Conservation (phyloP, 1,140 invertebrate genomes). For the Pogonus chalceus region DNA sequence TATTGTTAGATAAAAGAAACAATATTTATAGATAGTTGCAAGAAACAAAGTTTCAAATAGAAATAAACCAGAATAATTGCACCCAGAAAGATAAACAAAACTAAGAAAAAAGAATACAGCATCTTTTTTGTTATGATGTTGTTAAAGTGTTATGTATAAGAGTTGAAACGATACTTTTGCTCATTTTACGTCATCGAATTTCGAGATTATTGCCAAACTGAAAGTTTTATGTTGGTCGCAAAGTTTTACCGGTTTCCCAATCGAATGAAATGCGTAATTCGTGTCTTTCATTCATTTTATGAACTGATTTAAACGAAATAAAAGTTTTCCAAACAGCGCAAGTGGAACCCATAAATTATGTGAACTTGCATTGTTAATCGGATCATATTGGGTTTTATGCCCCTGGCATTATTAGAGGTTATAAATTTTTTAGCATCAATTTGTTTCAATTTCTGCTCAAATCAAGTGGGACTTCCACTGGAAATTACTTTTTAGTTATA, state of each 20-base stretch:
- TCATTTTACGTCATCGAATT: no score
- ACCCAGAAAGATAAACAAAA: no score
- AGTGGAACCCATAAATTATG: neutral
- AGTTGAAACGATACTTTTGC: no score
- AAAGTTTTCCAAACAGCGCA: neutral
- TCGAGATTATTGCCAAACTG: neutral
- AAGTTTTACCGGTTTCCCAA: neutral
- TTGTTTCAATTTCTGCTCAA: neutral
- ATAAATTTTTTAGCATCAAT: neutral
- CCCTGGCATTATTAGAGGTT: neutral
- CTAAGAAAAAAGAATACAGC: no score
- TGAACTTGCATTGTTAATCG: conserved; percentile 9
- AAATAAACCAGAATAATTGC: no score
- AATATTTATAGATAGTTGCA: no score
- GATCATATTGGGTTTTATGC: neutral
- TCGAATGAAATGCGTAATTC: neutral
- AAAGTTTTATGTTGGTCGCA: neutral
- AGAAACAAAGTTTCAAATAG: no score
- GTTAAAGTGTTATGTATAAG: no score
- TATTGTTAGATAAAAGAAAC: no score
- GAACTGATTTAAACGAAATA: neutral
- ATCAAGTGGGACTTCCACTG: neutral
- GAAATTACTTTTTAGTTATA: neutral
- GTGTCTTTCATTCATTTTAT: neutral
- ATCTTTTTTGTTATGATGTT: no score